These are phyloP conservation scores for Dolichopus griseipennis DNA, from an alignment of 2,888 invertebrate species.

Conservation along the genomic window DNA sequence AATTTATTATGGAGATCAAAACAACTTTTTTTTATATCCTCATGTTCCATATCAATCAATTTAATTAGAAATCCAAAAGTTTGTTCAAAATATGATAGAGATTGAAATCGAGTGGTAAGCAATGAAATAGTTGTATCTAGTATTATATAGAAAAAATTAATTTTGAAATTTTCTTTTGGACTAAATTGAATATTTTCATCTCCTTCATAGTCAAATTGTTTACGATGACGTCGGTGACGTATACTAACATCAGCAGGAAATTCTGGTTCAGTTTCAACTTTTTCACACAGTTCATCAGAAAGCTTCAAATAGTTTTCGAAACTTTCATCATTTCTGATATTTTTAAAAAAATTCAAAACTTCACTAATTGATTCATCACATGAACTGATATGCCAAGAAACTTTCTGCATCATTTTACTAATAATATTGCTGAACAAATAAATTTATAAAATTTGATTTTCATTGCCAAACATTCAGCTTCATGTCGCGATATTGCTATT, in stretches of 20 bases:
- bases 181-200: not conserved
- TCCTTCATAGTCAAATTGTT: slow-evolving; percentile 9
- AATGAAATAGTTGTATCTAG: not conserved
- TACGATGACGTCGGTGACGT: slow-evolving; percentile 2
- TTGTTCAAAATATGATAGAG: slow-evolving; percentile 3
- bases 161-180: slow-evolving; percentile 8
- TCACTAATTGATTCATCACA: slow-evolving; percentile 7
- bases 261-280: slow-evolving; percentile 8
- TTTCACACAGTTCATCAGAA: slow-evolving; percentile 9
- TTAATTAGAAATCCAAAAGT: slow-evolving; percentile 2
- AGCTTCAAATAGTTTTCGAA: slow-evolving; percentile 8
- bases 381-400: slow-evolving; percentile 8
- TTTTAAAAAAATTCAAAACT: slow-evolving; percentile 8
- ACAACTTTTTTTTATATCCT: slow-evolving; percentile 8
- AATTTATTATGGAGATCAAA: slow-evolving; percentile 7
- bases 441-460: slow-evolving; percentile 12
- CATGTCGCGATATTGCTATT: not conserved
- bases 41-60: slow-evolving; percentile 7
- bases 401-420: slow-evolving; percentile 10
- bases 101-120: slow-evolving; percentile 1
- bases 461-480: slow-evolving; percentile 8
- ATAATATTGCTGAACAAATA: slow-evolving; percentile 5
- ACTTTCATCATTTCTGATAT: slow-evolving; percentile 9
- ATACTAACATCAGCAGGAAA: slow-evolving; percentile 8
- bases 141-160: slow-evolving; percentile 10